Conservation (phyloP, 2,888 invertebrate genomes). For the Enoplolaimus lenunculus region DNA sequence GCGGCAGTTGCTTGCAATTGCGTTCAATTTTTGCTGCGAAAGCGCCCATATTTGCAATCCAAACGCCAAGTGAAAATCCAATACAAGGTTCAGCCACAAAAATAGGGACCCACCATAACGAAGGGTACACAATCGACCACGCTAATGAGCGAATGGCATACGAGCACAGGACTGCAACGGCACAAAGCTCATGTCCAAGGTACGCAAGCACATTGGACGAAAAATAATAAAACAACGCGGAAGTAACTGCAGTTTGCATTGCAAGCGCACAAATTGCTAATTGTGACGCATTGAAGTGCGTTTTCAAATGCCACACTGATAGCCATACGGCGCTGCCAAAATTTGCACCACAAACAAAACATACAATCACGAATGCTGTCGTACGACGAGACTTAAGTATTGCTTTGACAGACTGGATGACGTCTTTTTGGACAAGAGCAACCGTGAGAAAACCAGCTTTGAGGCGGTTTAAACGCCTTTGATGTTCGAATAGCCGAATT, state of each 20-base stretch:
- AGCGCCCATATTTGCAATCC: not conserved
- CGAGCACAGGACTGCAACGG: not conserved
- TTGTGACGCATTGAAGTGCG: not conserved
- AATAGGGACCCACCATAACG: not conserved
- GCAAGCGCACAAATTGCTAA: not conserved
- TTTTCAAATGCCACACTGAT: conserved; percentile 17
- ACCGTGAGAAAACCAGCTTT: too few relatives aligned
- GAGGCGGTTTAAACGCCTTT: too few relatives aligned
- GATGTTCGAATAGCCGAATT: too few relatives aligned
- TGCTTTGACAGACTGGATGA: too few relatives aligned
- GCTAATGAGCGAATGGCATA: not conserved
- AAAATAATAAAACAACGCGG: not conserved
- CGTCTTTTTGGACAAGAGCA: too few relatives aligned
- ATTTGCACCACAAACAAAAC: conserved; percentile 13
- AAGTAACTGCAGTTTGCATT: not conserved
- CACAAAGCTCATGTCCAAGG: not conserved
- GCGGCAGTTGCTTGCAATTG: not conserved
- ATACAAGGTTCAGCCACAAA: conserved; percentile 7
- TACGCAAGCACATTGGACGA: not conserved
- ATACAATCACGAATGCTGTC: not conserved
- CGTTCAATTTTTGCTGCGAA: not conserved
- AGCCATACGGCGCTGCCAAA: conserved; percentile 14
- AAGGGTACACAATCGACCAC: conserved; percentile 7
- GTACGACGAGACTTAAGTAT: too few relatives aligned
- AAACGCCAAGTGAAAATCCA: conserved; percentile 12